phyloP scores from a whole-genome alignment of 1,140 invertebrate genomes.

The Branchinecta lynchi region DNA sequence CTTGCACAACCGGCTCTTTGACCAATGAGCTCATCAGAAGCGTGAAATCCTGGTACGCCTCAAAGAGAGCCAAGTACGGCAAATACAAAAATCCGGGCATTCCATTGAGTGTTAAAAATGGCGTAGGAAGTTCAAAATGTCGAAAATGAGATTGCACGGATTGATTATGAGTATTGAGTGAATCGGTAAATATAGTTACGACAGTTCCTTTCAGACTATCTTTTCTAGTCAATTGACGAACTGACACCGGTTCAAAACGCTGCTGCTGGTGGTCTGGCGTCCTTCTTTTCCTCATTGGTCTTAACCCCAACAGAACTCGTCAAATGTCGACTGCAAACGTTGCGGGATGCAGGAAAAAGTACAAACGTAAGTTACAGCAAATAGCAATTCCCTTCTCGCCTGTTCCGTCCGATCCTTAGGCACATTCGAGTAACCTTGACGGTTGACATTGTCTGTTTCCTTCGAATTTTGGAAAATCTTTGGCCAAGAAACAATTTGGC shows the following conservation, averaged over 20 bases:
- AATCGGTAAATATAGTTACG: not conserved
- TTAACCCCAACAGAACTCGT: constrained; percentile 17
- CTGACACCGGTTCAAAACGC: constrained; percentile 16
- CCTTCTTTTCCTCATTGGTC: constrained; percentile 18
- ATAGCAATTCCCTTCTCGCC: too few relatives aligned
- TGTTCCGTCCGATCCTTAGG: too few relatives aligned
- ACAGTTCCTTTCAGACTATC: not conserved
- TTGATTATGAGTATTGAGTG: not conserved
- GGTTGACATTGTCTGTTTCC: too few relatives aligned
- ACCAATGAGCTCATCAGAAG: too few relatives aligned
- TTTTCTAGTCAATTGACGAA: constrained; percentile 4
- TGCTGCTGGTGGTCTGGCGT: constrained; percentile 13
- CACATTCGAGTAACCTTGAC: too few relatives aligned
- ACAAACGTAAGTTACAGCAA: not conserved
- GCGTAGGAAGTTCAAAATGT: not conserved
- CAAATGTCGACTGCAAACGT: constrained; percentile 18
- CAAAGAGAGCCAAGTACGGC: too few relatives aligned
- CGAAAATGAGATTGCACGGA: not conserved
- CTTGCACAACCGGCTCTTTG: too few relatives aligned
- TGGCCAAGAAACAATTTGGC: too few relatives aligned
- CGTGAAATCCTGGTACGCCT: too few relatives aligned
- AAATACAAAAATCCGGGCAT: too few relatives aligned
- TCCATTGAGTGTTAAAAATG: not conserved
- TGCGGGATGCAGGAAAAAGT: constrained; percentile 11
- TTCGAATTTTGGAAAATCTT: too few relatives aligned